A percentile compares a stretch with the other conserved stretches of the same genome.
phyloP scores from a whole-genome alignment of 1,140 invertebrate genomes.

The Cotesia glomerata region DNA sequence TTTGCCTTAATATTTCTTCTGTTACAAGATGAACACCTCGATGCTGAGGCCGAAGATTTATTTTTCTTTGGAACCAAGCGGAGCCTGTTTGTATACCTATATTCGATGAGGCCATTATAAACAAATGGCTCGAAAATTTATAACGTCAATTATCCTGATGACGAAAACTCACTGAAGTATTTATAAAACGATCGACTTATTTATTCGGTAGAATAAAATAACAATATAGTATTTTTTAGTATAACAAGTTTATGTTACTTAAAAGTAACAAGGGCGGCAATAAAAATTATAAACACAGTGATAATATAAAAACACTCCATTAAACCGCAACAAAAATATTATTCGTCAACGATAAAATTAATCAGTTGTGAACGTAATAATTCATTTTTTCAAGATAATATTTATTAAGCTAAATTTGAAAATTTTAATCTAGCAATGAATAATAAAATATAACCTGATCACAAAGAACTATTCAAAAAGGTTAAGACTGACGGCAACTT shows the following conservation, averaged over 20 bases:
- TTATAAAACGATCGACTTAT: neutral
- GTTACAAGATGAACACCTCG: slow-evolving; percentile 94
- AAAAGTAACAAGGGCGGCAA: neutral
- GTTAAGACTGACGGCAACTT: too few relatives aligned
- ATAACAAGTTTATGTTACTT: neutral
- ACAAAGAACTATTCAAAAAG: too few relatives aligned
- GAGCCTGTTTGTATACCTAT: slow-evolving; percentile 89
- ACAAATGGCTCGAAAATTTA: neutral
- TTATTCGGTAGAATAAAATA: neutral
- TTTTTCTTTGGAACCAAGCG: slow-evolving; percentile 96
- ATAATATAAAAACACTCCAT: slow-evolving; percentile 29
- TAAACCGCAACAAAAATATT: slow-evolving; percentile 28
- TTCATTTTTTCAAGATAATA: too few relatives aligned
- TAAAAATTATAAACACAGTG: slow-evolving; percentile 19
- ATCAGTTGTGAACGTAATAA: too few relatives aligned
- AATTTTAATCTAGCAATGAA: slow-evolving; percentile 16
- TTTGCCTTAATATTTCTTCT: slow-evolving; percentile 91
- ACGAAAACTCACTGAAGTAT: neutral
- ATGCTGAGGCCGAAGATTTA: slow-evolving; percentile 92
- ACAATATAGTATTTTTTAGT: neutral
- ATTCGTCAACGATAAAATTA: neutral
- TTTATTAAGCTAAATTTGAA: slow-evolving; percentile 11
- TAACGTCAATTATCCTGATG: neutral
- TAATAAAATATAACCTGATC: neutral
- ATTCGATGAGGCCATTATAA: slow-evolving; percentile 84